Conservation (phyloP, 2,113 vertebrate species). For the Albula glossodonta region DNA sequence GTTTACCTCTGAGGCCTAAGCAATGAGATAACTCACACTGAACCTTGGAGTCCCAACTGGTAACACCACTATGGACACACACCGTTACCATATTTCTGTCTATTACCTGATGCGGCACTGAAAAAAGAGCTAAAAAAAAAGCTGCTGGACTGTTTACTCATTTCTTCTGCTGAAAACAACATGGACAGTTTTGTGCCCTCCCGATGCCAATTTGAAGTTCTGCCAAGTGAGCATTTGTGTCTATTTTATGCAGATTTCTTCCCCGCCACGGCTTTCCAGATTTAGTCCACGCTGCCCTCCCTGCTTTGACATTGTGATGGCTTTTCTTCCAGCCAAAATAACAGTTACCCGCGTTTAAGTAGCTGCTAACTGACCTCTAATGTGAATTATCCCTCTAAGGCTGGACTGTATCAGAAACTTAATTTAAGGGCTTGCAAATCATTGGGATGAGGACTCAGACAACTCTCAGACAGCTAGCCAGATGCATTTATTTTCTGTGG, state of each 20-base stretch:
- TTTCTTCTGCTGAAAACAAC: too few species aligned
- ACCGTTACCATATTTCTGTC: neutral
- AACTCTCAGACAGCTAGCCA: too few species aligned
- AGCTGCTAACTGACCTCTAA: neutral
- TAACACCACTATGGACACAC: neutral
- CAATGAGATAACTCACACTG: neutral
- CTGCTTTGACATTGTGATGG: neutral
- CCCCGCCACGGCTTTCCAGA: neutral
- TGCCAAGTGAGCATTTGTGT: too few species aligned
- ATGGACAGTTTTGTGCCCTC: too few species aligned
- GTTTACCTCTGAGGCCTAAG: neutral
- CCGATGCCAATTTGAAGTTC: too few species aligned
- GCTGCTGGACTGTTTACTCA: neutral
- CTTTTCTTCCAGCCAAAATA: neutral
- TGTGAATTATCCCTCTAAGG: neutral
- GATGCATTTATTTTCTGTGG: too few species aligned
- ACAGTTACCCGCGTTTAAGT: neutral
- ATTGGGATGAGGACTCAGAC: too few species aligned
- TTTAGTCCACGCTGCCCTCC: neutral
- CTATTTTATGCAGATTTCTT: neutral
- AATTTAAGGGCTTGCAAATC: too few species aligned
- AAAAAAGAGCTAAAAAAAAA: neutral
- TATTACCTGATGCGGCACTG: neutral
- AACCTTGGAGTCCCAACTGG: neutral
- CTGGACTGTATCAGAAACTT: too few species aligned